Evolutionary conservation across 2,797 vertebrate species (phyloP), one percentile per base, ranked within the genome.

Genomic region (Sphenodon punctatus): DNA sequence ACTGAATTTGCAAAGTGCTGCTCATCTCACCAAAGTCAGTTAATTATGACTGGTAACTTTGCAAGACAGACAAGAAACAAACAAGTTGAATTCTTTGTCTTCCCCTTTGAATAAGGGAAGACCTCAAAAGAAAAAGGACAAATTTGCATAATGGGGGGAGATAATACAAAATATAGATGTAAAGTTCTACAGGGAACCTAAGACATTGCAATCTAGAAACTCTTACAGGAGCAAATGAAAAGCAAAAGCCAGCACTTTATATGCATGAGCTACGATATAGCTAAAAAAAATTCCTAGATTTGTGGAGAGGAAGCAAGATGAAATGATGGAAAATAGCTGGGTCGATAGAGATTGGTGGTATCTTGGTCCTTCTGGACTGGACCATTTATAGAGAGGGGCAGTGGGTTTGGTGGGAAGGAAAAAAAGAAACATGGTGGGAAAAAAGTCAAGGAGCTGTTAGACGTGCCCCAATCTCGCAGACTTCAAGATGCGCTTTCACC

Each of bases 131-230:
- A 82, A 78, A 78, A 3, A 60, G 34, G n/a, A 41, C 1, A 17
- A 7, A 51, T 77, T 75, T 86, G 55, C 39, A 82, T 38, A 69
- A 32, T 25, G 41, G 49, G 27, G 43, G 63, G 56, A 56, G 67
- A 38, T 17, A 63, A 34, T 6, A 43, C 39, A 22, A 42, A 61
- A 45, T 69, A 42, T 41, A 67, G 45, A 41, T 20, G 10, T 34
- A 11, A 56, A 64, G 16, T 55, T 70, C 67, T 64, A 5, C 2
- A 30, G 36, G 51, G 72, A 61, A 32, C 7, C 27, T n/a, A 23
- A 45, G 16, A 48, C 1, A 1, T 16, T 51, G 27, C 48, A 30
- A 49, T 4, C 10, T 20, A 34, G n/a, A 53, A 38, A 65, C 4
- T 69, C 45, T 10, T 14, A 14, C 12, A 49, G n/a, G 17, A 27